phyloP scores from a whole-genome alignment of 2,113 vertebrate species.

The Junco hyemalis region DNA sequence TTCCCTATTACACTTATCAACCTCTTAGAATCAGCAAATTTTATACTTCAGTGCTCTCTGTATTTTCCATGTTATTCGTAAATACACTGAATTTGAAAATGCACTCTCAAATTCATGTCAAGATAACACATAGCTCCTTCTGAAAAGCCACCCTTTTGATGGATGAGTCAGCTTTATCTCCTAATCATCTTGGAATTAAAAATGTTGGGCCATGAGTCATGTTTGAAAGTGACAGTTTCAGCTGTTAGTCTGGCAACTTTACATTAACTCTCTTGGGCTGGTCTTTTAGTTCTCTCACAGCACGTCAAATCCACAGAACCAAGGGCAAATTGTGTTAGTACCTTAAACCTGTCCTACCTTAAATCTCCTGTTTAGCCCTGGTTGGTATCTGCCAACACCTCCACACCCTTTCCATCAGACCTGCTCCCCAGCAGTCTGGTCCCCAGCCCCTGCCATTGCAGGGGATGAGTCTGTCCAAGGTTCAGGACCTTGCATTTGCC shows the following conservation, averaged over 20 bases:
- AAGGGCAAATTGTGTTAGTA: neutral
- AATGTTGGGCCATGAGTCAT: slow-evolving; percentile 25
- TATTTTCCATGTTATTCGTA: neutral
- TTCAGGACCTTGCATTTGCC: neutral
- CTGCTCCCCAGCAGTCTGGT: fast-evolving
- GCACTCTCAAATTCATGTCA: neutral
- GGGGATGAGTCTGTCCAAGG: neutral
- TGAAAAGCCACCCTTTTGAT: neutral
- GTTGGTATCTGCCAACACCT: neutral
- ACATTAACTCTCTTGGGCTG: neutral
- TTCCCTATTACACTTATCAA: neutral
- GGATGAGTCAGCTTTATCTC: slow-evolving; percentile 15
- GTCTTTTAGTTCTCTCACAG: neutral
- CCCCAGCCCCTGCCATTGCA: neutral
- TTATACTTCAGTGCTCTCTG: neutral
- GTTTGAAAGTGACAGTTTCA: neutral
- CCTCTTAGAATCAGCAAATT: neutral
- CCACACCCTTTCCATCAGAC: neutral
- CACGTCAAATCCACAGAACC: neutral
- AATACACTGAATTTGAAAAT: neutral
- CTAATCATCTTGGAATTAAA: slow-evolving; percentile 5
- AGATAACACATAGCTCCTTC: neutral
- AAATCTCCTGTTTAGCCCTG: neutral
- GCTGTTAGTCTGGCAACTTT: neutral
- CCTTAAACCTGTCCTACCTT: neutral